A percentile compares a stretch with the other conserved stretches of the same genome.
Evolutionary conservation across 2,888 invertebrate genomes (phyloP).

Genomic region (Apamea anceps): DNA sequence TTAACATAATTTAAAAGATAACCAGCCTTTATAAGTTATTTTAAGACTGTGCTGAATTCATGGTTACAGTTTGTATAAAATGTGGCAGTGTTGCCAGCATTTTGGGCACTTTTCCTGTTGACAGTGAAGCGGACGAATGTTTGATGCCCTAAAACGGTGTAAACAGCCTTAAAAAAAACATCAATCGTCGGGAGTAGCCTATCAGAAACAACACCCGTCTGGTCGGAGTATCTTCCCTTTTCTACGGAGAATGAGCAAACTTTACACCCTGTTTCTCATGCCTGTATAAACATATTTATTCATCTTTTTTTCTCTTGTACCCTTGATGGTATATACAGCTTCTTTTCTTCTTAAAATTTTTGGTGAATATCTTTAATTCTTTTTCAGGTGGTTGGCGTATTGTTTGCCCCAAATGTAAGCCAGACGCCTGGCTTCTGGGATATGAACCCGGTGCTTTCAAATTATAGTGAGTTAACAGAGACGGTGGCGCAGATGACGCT

Average conservation of each 20-base stretch:
- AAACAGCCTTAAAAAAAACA: no score
- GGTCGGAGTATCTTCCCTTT: no score
- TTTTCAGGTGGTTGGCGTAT: slow-evolving; percentile 75
- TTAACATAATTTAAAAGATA: no score
- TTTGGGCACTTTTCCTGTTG: not conserved
- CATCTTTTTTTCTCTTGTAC: not conserved
- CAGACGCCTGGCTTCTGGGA: slow-evolving; percentile 79
- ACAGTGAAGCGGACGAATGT: not conserved
- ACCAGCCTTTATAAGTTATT: no score
- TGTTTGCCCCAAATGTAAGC: slow-evolving; percentile 81
- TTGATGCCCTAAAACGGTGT: not conserved
- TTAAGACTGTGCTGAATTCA: no score
- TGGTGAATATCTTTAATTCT: not conserved
- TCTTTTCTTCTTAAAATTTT: not conserved
- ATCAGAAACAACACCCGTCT: no score
- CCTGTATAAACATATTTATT: no score
- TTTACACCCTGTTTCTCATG: no score
- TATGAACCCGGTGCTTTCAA: slow-evolving; percentile 74
- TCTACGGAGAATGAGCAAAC: no score
- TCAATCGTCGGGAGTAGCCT: no score
- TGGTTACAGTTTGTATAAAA: not conserved
- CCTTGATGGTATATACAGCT: not conserved
- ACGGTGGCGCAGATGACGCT: slow-evolving; percentile 73
- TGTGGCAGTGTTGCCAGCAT: not conserved
- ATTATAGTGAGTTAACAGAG: slow-evolving; percentile 75